Evolutionary conservation across 1,140 invertebrate species (phyloP), one percentile per base, ranked within the genome.

Genomic region (Druon quercuslanigerum): DNA sequence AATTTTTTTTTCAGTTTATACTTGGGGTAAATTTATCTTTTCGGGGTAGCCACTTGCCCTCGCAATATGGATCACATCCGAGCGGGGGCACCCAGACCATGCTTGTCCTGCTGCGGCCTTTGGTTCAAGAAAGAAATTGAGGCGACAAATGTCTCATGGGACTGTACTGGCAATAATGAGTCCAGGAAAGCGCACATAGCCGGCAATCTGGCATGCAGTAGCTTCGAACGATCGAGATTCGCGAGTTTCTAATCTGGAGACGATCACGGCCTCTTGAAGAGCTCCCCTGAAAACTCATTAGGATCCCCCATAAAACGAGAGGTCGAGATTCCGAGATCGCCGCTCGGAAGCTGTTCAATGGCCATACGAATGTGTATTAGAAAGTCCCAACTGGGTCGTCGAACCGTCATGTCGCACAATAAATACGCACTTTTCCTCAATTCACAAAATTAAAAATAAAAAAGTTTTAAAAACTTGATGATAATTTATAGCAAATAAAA

Each of bases 101-200:
- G n/a, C n/a, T n/a, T n/a, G n/a, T n/a, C n/a, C n/a, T n/a, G n/a
- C n/a, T n/a, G n/a, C n/a, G n/a, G 78, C 77, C 54, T 72, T 72
- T 72, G 16, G 71, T 14, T 50, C 7, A 3, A 13, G 9, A 33
- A 51, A 52, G 16, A n/a, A 33, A 46, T 11, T 46, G 40, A 46
- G 40, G 51, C 11, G 50, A 72, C 46, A 81, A 81, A 81, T 81
- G 75, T 72, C 74, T 81, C 54, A 66, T 71, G 77, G 70, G 78
- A 82, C 78, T 80, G 80, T 83, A 79, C 78, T 66, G 78, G 75
- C 78, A 83, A 82, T 83, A 83, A 83, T 83, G 80, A 83, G 82
- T 80, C 80, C 77, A 80, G 80, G 80, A 81, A 83, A 82, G 79
- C 77, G 79, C 80, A 77, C 82, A 82, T 82, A 83, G 78, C 76